Conservation (phyloP, 2,113 vertebrate species). For the Sterrhoptilus dennistouni region DNA sequence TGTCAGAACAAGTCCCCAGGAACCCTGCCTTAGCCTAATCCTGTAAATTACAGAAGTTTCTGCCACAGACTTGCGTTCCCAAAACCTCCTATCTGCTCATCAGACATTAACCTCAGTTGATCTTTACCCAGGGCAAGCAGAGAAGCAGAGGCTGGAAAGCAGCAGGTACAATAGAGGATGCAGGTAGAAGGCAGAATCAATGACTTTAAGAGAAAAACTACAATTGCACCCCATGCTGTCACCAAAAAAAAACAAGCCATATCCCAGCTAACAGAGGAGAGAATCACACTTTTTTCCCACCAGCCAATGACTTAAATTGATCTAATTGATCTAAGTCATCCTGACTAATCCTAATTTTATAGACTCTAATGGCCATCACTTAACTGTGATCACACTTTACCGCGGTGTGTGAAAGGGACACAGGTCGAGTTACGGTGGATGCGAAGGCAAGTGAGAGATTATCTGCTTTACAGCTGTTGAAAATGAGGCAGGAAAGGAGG, state of each 20-base stretch:
- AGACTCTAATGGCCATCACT: slow-evolving; percentile 43
- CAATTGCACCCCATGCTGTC: not conserved
- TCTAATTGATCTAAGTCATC: slow-evolving; percentile 54
- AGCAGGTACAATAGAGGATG: not conserved
- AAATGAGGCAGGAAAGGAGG: not conserved
- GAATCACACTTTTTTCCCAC: slow-evolving; percentile 6
- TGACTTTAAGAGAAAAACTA: slow-evolving; percentile 21
- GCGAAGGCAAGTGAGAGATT: not conserved
- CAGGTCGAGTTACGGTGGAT: not conserved
- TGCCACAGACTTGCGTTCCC: not conserved
- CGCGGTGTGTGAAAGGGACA: slow-evolving; percentile 7
- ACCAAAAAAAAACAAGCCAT: not conserved
- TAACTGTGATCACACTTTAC: slow-evolving; percentile 58
- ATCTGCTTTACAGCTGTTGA: not conserved
- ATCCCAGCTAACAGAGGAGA: not conserved
- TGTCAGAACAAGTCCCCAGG: not conserved
- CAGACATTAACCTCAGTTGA: not conserved
- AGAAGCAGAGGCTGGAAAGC: not conserved
- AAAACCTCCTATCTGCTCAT: not conserved
- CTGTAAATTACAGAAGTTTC: not conserved
- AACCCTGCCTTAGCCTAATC: not conserved
- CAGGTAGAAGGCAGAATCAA: not conserved
- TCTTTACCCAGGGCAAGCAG: not conserved
- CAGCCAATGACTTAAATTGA: slow-evolving; percentile 49
- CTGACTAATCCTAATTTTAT: slow-evolving; percentile 54